Percentiles rank a stretch among this genome's conserved stretches.
Evolutionary conservation across 30 jellyfish, hydroid and myxozoan species (phyloP).

Genomic region (Turritopsis rubra): DNA sequence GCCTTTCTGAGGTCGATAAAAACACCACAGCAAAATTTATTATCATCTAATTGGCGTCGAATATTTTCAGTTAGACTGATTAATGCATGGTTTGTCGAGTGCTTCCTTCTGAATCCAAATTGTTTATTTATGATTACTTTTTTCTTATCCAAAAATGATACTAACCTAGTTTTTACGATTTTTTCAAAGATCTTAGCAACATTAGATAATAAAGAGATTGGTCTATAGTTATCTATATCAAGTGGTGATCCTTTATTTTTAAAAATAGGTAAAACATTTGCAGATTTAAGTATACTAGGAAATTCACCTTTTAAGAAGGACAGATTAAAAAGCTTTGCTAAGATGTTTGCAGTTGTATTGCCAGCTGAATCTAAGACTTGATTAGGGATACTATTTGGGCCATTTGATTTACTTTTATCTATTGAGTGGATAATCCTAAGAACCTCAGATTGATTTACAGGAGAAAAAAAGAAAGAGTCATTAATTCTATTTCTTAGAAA

Average conservation of each 20-base stretch:
- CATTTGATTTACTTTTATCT: neutral
- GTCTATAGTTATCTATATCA: conserved; percentile 5
- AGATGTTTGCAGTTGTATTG: neutral
- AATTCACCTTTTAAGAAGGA: neutral
- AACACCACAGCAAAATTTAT: conserved; percentile 30
- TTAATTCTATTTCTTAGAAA: neutral
- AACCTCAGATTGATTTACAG: neutral
- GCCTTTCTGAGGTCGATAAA: conserved; percentile 41
- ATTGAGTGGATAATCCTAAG: neutral
- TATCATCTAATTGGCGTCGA: conserved; percentile 8
- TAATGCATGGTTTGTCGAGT: conserved; percentile 40
- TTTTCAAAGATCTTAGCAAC: conserved; percentile 29
- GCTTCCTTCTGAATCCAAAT: conserved; percentile 39
- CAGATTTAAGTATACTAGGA: too few species aligned
- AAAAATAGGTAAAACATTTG: too few species aligned
- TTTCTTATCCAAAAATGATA: conserved; percentile 19
- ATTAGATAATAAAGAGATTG: conserved; percentile 21
- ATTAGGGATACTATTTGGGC: neutral
- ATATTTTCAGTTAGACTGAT: conserved; percentile 34
- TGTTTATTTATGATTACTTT: conserved; percentile 20
- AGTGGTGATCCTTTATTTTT: neutral
- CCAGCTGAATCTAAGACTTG: neutral
- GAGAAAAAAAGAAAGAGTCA: conserved; percentile 1
- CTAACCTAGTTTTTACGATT: conserved; percentile 13
- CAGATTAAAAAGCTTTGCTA: neutral